Evolutionary conservation across 2,888 invertebrate species (phyloP).

Genomic region (Apotomis capreana): DNA sequence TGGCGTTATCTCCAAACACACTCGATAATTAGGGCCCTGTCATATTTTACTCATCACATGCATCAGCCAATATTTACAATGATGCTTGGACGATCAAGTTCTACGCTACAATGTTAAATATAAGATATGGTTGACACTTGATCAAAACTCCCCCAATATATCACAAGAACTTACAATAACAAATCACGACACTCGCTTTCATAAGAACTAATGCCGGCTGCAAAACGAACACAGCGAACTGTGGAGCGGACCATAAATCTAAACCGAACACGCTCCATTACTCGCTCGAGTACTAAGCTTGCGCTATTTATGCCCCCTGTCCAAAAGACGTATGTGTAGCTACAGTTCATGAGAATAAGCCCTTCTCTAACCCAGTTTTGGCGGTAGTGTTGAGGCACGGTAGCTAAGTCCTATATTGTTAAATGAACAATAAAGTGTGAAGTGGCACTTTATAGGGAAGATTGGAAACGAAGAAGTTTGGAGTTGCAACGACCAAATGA

Average conservation of each 20-base stretch:
- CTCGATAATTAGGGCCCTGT: too few relatives aligned
- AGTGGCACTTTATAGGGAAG: slow-evolving; percentile 18
- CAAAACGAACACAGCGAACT: slow-evolving; percentile 45
- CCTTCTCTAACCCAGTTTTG: neutral
- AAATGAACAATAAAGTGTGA: slow-evolving; percentile 29
- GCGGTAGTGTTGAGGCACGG: slow-evolving; percentile 21
- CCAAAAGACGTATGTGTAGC: slow-evolving; percentile 16
- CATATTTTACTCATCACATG: too few relatives aligned
- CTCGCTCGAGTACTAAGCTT: slow-evolving; percentile 45
- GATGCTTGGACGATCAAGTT: neutral
- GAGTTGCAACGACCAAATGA: neutral
- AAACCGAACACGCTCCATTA: slow-evolving; percentile 60
- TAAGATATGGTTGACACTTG: slow-evolving; percentile 1
- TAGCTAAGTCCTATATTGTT: slow-evolving; percentile 33
- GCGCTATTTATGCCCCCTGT: slow-evolving; percentile 33
- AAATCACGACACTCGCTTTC: slow-evolving; percentile 42
- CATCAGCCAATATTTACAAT: neutral
- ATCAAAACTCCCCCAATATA: slow-evolving; percentile 36
- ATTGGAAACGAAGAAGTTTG: neutral
- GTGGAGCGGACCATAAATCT: slow-evolving; percentile 57
- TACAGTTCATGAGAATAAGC: slow-evolving; percentile 1
- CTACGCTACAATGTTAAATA: neutral
- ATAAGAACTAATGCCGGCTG: slow-evolving; percentile 41
- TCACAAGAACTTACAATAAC: slow-evolving; percentile 36
- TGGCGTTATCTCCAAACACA: too few relatives aligned